Evolutionary conservation across 1,140 invertebrate genomes (phyloP), one percentile per base, ranked within the genome.

Genomic region (Drosophila ambigua): DNA sequence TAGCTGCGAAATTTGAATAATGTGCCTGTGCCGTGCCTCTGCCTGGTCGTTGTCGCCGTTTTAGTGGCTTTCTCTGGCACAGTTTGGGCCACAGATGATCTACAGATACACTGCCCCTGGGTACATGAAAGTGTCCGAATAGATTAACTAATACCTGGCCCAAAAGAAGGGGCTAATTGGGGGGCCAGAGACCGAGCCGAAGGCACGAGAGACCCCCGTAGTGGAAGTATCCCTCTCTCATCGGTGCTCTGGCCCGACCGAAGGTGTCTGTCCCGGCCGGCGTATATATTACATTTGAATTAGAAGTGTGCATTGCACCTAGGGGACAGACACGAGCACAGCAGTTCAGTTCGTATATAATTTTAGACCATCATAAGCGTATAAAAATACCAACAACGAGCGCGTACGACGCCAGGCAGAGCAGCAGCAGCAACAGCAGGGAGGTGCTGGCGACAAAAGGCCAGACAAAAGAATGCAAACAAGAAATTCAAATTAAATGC

Each of bases 301-400:
- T 88, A 89, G 76, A 88, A 88, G 83, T 89, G 83, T 83, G 63
- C 62, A 79, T 88, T 88, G 84, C 83, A 83, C 41, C 74, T 69
- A 64, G 69, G 75, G 77, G 77, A 75, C 77, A 81, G 57, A 52
- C 43, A 67, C 51, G 63, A 68, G 66, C 66, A 20, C 35, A 39
- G 11, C 57, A 24, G n/a, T 64, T 58, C 73, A 50, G 49, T 62
- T 45, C 60, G 63, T 65, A 82, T 83, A 88, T 88, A 88, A 88
- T 88, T 88, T 83, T 88, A 88, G 83, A 88, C 76, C 74, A 81
- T 81, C 83, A 87, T 71, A 87, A 73, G 69, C 66, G 67, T 87
- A 88, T 79, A 87, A 83, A 88, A 83, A 83, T 67, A 83, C 58
- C 63, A 67, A 73, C 58, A 88, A 48, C 59, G 60, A 77, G 63